Evolutionary conservation across 2,113 vertebrate species (phyloP).

Genomic region (Percina caprodes): DNA sequence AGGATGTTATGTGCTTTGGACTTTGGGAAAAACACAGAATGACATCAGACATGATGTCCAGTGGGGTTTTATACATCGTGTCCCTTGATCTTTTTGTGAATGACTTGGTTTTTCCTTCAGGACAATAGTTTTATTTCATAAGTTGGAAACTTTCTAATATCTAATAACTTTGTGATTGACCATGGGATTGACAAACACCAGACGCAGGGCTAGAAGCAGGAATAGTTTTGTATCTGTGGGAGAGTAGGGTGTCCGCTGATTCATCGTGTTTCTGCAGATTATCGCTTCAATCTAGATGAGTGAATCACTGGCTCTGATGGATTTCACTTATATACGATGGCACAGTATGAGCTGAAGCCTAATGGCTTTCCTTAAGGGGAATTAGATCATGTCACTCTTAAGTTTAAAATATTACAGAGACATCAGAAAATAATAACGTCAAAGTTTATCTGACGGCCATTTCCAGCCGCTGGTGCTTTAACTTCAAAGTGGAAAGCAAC

Average conservation of each 20-base stretch:
- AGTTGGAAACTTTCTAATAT: not conserved
- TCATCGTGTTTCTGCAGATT: not conserved
- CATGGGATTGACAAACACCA: constrained; percentile 9
- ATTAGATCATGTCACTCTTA: constrained; percentile 13
- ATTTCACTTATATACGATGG: constrained; percentile 33
- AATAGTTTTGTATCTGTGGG: not conserved
- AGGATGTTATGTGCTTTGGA: constrained; percentile 2
- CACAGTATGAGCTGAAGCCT: constrained; percentile 1
- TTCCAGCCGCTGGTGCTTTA: not conserved
- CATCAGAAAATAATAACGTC: constrained; percentile 20
- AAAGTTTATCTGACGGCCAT: constrained; percentile 2
- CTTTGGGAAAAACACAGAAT: constrained; percentile 19
- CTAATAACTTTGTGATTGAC: not conserved
- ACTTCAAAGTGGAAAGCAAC: not conserved
- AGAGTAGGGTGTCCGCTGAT: not conserved
- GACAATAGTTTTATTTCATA: not conserved
- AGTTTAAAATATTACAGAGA: constrained; percentile 18
- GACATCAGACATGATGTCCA: constrained; percentile 21
- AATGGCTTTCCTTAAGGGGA: constrained; percentile 13
- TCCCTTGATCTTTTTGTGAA: not conserved
- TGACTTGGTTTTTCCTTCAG: not conserved
- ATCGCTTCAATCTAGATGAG: not conserved
- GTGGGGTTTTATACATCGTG: constrained; percentile 17
- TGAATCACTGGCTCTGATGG: constrained; percentile 17
- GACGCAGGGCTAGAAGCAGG: not conserved